Percentiles rank a stretch among this genome's conserved stretches.
Evolutionary conservation across 2,888 invertebrate genomes (phyloP).

Genomic region (Patella pellucida): DNA sequence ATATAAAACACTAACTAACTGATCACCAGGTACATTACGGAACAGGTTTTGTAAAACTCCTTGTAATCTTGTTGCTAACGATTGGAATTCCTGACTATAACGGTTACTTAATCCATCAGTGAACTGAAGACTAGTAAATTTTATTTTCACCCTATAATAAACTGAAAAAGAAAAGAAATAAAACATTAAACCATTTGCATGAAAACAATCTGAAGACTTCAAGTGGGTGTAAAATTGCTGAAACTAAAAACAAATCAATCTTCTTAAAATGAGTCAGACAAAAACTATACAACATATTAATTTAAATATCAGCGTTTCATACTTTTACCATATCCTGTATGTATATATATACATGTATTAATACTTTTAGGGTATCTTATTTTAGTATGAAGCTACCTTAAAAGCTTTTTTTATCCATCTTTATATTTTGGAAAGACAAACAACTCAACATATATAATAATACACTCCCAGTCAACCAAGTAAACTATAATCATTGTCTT

Average conservation of each 20-base stretch:
- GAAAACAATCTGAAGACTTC: too few species aligned
- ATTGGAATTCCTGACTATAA: slow-evolving; percentile 76
- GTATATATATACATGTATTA: too few species aligned
- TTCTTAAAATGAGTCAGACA: neutral
- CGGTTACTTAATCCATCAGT: slow-evolving; percentile 75
- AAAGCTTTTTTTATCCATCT: too few species aligned
- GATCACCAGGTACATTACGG: slow-evolving; percentile 74
- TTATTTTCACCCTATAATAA: slow-evolving; percentile 72
- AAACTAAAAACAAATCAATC: neutral
- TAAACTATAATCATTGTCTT: too few species aligned
- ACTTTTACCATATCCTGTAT: too few species aligned
- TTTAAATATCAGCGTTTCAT: neutral
- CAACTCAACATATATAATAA: too few species aligned
- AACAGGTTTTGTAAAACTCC: slow-evolving; percentile 77
- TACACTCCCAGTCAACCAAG: too few species aligned
- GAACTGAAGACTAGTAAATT: slow-evolving; percentile 77
- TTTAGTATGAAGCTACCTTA: too few species aligned
- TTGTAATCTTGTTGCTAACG: slow-evolving; percentile 76
- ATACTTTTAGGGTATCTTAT: too few species aligned
- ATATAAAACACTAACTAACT: slow-evolving; percentile 78
- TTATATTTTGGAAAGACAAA: too few species aligned
- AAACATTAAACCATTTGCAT: neutral
- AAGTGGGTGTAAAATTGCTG: too few species aligned
- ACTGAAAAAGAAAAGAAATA: slow-evolving; percentile 38
- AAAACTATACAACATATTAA: neutral